Conservation (phyloP, 2,888 invertebrate genomes). For the Eulithis prunata region DNA sequence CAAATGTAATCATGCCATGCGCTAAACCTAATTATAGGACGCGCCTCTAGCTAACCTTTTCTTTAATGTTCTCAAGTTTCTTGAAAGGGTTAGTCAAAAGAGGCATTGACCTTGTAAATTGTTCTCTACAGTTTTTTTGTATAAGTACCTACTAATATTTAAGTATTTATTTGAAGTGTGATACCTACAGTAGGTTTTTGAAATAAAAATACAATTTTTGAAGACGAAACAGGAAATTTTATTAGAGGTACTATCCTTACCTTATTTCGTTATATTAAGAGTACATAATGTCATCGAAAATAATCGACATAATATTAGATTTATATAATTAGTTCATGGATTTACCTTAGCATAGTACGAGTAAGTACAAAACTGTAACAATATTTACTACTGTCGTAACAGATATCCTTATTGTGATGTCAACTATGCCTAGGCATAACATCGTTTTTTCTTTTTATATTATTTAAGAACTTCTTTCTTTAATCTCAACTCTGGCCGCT, state of each 20-base stretch:
- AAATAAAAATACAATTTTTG: constrained; percentile 3
- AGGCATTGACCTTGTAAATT: no score
- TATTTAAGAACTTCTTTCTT: no score
- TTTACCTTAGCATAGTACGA: constrained; percentile 1
- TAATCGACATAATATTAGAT: background rate
- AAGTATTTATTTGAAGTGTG: constrained; percentile 18
- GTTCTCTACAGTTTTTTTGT: background rate
- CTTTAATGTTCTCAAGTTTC: no score
- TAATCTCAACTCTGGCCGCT: no score
- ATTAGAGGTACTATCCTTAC: constrained; percentile 7
- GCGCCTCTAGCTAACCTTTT: no score
- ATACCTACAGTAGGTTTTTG: constrained; percentile 9
- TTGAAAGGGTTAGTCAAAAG: no score
- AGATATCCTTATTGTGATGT: no score
- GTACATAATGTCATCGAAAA: background rate
- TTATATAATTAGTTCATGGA: background rate
- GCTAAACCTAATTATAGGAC: no score
- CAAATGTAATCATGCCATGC: no score
- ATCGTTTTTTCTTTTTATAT: no score
- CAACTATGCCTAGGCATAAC: no score
- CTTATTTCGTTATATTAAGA: constrained; percentile 2
- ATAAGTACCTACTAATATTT: no score
- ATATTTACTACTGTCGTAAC: background rate
- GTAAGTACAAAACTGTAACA: constrained; percentile 14
- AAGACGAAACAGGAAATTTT: constrained; percentile 21